phyloP scores from a whole-genome alignment of 1,140 invertebrate genomes.

The Chrysoperla carnea region DNA sequence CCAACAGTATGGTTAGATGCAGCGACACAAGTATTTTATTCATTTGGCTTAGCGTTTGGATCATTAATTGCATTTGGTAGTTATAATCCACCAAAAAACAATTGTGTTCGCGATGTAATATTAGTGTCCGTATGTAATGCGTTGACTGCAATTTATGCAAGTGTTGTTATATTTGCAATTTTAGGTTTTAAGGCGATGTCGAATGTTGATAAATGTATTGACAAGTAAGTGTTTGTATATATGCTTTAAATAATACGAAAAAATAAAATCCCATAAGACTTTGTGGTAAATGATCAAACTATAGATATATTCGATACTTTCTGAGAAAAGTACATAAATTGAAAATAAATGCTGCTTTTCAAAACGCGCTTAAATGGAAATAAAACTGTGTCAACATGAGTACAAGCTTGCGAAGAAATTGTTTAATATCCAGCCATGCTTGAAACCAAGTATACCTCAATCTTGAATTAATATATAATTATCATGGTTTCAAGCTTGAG shows the following conservation, averaged over 20 bases:
- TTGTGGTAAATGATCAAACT: not conserved
- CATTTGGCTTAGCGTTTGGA: constrained; percentile 83
- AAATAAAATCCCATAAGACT: not conserved
- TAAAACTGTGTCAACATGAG: no score
- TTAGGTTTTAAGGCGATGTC: constrained; percentile 72
- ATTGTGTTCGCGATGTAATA: constrained; percentile 78
- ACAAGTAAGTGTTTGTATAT: constrained; percentile 36
- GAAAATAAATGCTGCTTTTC: no score
- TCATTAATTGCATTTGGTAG: constrained; percentile 81
- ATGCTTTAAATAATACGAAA: not conserved
- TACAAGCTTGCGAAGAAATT: no score
- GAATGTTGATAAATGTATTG: constrained; percentile 62
- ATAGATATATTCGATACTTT: no score
- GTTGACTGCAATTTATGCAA: constrained; percentile 84
- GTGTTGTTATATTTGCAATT: constrained; percentile 78
- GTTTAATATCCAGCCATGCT: no score
- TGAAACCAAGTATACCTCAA: no score
- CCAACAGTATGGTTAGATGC: constrained; percentile 85
- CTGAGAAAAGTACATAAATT: no score
- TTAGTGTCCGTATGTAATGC: constrained; percentile 81
- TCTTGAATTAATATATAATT: no score
- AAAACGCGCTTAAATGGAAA: no score
- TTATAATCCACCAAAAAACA: constrained; percentile 80
- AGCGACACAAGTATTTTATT: constrained; percentile 91
- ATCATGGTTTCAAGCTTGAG: no score